Evolutionary conservation across 2,888 invertebrate species (phyloP).

Genomic region (Tachina lurida): DNA sequence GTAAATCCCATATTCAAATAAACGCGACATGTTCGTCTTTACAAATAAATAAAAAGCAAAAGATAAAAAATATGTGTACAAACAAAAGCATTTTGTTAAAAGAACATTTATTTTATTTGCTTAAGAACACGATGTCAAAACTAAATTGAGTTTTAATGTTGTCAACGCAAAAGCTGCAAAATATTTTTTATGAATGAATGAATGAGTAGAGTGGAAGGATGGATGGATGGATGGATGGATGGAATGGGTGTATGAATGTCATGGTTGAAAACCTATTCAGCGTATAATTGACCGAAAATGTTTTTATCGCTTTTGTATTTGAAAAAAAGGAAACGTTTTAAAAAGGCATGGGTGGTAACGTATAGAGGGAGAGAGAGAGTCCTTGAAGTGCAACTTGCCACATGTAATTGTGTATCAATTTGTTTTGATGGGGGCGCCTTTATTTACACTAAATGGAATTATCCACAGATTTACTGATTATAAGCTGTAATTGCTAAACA

Average conservation of each 20-base stretch:
- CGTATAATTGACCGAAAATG: conserved; percentile 71
- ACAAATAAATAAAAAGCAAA: conserved; percentile 28
- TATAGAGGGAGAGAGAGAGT: conserved; percentile 3
- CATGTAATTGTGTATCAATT: conserved; percentile 47
- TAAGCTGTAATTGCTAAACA: conserved; percentile 63
- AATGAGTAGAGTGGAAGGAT: background rate
- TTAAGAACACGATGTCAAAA: conserved; percentile 80
- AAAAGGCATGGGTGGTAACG: conserved; percentile 10
- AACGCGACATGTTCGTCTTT: conserved; percentile 65
- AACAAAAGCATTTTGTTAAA: conserved; percentile 74
- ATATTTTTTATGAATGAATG: conserved; percentile 17
- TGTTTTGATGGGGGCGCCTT: conserved; percentile 68
- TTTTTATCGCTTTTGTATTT: conserved; percentile 69
- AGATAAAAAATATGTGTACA: background rate
- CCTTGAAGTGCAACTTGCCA: conserved; percentile 43
- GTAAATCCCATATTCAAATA: conserved; percentile 72
- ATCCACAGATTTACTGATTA: conserved; percentile 71
- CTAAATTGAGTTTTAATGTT: conserved; percentile 82
- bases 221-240: conserved; percentile 11
- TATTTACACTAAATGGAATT: conserved; percentile 67
- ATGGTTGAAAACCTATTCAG: conserved; percentile 65
- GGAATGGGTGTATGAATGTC: conserved; percentile 24
- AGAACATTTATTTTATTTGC: conserved; percentile 83
- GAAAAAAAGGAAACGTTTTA: background rate
- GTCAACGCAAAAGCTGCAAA: conserved; percentile 71